phyloP scores from a whole-genome alignment of 2,113 vertebrate genomes.

The Mixornis gularis region DNA sequence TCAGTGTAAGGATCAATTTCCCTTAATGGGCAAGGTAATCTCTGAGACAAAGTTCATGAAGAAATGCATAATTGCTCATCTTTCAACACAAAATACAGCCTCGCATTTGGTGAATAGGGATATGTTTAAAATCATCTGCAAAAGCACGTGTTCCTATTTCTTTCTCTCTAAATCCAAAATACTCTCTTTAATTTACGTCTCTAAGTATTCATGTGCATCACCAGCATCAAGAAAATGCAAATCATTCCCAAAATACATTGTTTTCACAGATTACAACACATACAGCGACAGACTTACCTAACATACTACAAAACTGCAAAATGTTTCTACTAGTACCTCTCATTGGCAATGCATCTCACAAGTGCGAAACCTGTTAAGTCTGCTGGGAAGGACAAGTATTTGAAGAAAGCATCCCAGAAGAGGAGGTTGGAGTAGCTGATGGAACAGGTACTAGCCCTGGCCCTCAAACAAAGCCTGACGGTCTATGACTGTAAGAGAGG shows the following conservation, averaged over 20 bases:
- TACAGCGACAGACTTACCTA: slow-evolving; percentile 2
- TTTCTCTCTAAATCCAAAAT: background rate
- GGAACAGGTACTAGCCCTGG: background rate
- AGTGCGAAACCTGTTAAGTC: background rate
- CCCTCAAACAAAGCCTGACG: background rate
- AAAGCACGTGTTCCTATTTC: background rate
- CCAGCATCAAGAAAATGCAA: background rate
- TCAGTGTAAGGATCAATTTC: background rate
- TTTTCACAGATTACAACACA: background rate
- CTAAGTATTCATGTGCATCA: background rate
- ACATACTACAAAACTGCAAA: background rate
- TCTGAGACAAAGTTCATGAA: background rate
- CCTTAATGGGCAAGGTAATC: background rate
- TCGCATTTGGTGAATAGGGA: background rate
- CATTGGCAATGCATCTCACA: background rate
- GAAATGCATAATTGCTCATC: background rate
- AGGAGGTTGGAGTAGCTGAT: background rate
- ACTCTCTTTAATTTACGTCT: background rate
- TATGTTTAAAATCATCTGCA: background rate
- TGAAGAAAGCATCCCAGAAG: background rate
- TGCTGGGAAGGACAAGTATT: background rate
- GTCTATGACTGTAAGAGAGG: background rate
- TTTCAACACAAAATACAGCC: background rate
- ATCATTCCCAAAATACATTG: background rate
- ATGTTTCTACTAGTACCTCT: background rate